Evolutionary conservation across 2,113 vertebrate species (phyloP).

Genomic region (Dascyllus trimaculatus): DNA sequence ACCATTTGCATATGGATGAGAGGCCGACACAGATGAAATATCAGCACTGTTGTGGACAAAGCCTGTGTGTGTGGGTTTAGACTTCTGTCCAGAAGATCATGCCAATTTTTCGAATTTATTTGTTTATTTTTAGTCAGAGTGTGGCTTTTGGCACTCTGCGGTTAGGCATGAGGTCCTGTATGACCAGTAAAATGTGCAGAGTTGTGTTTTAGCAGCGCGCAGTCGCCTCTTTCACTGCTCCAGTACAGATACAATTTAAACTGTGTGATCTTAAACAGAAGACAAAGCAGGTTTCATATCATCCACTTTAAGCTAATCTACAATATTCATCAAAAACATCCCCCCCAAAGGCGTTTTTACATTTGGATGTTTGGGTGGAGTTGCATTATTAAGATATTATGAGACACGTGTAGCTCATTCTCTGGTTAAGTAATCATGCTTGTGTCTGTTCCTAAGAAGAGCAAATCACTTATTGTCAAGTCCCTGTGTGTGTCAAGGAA

Average conservation of each 20-base stretch:
- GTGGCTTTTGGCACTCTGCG: slow-evolving; percentile 41
- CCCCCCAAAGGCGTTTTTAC: slow-evolving; percentile 12
- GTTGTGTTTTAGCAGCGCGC: slow-evolving; percentile 25
- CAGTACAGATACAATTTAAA: slow-evolving; percentile 2
- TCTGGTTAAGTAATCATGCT: background rate
- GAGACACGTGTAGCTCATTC: slow-evolving; percentile 9
- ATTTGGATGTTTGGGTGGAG: slow-evolving; percentile 10
- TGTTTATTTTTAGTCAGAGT: slow-evolving; percentile 17
- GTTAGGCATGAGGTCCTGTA: slow-evolving; percentile 36
- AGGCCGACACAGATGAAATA: too few species aligned
- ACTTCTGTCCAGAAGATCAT: slow-evolving; percentile 23
- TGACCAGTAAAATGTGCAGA: slow-evolving; percentile 25
- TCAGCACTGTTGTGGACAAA: too few species aligned
- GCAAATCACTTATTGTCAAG: slow-evolving; percentile 1
- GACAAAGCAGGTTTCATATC: background rate
- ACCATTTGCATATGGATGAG: too few species aligned
- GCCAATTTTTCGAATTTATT: background rate
- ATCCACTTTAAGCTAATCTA: slow-evolving; percentile 1
- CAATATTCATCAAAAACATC: slow-evolving; percentile 5
- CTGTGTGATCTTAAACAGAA: background rate
- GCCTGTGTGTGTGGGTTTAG: background rate
- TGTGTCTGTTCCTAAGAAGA: slow-evolving; percentile 26
- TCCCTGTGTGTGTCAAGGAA: slow-evolving; percentile 15
- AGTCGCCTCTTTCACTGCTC: slow-evolving; percentile 28
- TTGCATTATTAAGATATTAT: slow-evolving; percentile 23